Percentiles rank a stretch among this genome's conserved stretches.
Evolutionary conservation across 2,888 invertebrate species (phyloP).

Genomic region (Sminthurinus aureus): DNA sequence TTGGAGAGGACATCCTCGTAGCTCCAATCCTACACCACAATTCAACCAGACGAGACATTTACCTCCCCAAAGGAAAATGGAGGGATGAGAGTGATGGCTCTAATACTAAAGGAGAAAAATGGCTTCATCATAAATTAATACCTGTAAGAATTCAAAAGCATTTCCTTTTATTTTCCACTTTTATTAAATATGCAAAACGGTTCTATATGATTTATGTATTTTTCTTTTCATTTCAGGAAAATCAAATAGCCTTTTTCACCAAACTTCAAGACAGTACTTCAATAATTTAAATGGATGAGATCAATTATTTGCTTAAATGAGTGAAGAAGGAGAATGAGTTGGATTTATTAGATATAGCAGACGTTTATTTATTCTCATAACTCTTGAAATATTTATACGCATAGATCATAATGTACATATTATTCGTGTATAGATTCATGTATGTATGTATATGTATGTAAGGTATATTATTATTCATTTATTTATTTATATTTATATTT

Average conservation of each 20-base stretch:
- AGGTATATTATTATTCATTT: not conserved
- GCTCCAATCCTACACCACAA: constrained; percentile 82
- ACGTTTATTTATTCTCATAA: constrained; percentile 25
- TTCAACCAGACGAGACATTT: constrained; percentile 77
- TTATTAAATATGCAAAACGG: too few relatives aligned
- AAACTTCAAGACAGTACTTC: constrained; percentile 62
- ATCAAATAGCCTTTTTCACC: constrained; percentile 83
- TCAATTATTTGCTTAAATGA: not conserved
- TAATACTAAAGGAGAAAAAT: constrained; percentile 83
- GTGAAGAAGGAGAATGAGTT: not conserved
- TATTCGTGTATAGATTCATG: constrained; percentile 3
- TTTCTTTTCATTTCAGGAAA: constrained; percentile 66
- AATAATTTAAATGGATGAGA: not conserved
- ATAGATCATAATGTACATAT: constrained; percentile 13
- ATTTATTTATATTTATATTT: constrained; percentile 2
- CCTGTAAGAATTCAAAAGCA: too few relatives aligned
- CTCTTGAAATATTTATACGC: constrained; percentile 9
- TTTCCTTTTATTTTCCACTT: too few relatives aligned
- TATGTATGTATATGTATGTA: not conserved
- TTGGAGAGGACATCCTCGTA: constrained; percentile 89
- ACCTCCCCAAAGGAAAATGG: constrained; percentile 91
- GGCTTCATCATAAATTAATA: constrained; percentile 83
- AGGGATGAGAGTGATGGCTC: constrained; percentile 89
- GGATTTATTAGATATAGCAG: constrained; percentile 28
- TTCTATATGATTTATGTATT: too few relatives aligned